Percentiles rank a stretch among this genome's conserved stretches.
Conservation (phyloP, 2,888 invertebrate species). For the Pristionchus maxplancki region DNA sequence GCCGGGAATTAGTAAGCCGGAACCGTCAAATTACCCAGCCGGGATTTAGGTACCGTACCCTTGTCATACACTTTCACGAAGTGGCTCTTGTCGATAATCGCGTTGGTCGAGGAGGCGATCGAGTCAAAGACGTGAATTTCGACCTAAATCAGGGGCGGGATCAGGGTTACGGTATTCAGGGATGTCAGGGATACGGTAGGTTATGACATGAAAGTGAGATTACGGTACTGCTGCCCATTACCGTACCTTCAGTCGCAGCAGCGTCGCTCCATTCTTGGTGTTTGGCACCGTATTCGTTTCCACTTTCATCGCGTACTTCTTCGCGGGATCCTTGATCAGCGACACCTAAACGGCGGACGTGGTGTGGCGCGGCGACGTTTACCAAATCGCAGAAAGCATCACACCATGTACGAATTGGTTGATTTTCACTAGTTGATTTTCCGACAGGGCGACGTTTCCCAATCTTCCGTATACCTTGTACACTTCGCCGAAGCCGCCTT, state of each 20-base stretch:
- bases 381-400: not conserved
- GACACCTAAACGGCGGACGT: not conserved
- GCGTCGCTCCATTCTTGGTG: not conserved
- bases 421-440: too few species aligned
- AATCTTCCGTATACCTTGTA: slow-evolving; percentile 13
- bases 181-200: too few species aligned
- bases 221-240: too few species aligned
- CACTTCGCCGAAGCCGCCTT: slow-evolving; percentile 24
- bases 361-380: not conserved
- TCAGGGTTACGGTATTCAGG: too few species aligned
- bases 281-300: not conserved
- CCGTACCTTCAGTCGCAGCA: not conserved
- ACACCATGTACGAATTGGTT: too few species aligned
- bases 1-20: not conserved
- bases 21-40: too few species aligned
- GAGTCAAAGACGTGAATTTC: not conserved
- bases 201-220: too few species aligned
- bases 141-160: not conserved
- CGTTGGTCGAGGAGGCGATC: not conserved
- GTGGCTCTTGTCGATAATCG: not conserved
- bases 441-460: not conserved
- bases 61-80: not conserved
- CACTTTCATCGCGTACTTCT: slow-evolving; percentile 8
- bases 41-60: not conserved
- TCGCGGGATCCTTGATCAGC: not conserved